phyloP scores from a whole-genome alignment of 2,888 invertebrate species.

The Drosophila lutescens region DNA sequence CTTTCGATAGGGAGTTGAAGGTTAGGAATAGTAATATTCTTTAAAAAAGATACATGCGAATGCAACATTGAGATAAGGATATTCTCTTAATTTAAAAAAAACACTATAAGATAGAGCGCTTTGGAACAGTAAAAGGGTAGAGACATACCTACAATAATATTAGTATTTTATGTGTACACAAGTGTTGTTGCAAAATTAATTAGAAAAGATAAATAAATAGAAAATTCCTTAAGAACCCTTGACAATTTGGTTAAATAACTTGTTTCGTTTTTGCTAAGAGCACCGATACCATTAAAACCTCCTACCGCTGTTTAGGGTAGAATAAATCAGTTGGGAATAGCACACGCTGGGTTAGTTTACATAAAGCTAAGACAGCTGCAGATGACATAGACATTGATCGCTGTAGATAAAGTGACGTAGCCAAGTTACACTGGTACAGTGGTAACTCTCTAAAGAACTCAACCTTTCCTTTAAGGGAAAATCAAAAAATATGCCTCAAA shows the following conservation, averaged over 20 bases:
- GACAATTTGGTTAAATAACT: neutral
- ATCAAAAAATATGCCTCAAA: neutral
- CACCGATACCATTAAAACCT: neutral
- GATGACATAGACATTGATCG: constrained; percentile 39
- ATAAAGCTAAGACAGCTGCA: constrained; percentile 53
- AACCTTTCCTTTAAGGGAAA: too few relatives aligned
- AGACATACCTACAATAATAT: too few relatives aligned
- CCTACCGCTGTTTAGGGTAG: neutral
- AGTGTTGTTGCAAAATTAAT: too few relatives aligned
- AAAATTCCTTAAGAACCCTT: neutral
- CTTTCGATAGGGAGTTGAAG: constrained; percentile 11
- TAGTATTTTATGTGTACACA: too few relatives aligned
- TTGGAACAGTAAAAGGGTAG: too few relatives aligned
- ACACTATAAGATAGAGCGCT: too few relatives aligned
- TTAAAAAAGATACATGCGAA: neutral
- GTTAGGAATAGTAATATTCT: neutral
- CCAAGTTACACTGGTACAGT: constrained; percentile 39
- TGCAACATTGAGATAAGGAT: neutral
- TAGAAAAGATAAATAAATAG: neutral
- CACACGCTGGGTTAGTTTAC: constrained; percentile 21
- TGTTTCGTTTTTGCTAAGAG: neutral
- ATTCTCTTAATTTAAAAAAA: neutral
- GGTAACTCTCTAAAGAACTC: constrained; percentile 4
- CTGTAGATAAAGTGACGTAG: constrained; percentile 9
- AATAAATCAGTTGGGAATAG: constrained; percentile 38